A percentile compares a stretch with the other conserved stretches of the same genome.
Conservation (phyloP, 53 echinoderm and acorn worm species). For the Crossaster papposus region DNA sequence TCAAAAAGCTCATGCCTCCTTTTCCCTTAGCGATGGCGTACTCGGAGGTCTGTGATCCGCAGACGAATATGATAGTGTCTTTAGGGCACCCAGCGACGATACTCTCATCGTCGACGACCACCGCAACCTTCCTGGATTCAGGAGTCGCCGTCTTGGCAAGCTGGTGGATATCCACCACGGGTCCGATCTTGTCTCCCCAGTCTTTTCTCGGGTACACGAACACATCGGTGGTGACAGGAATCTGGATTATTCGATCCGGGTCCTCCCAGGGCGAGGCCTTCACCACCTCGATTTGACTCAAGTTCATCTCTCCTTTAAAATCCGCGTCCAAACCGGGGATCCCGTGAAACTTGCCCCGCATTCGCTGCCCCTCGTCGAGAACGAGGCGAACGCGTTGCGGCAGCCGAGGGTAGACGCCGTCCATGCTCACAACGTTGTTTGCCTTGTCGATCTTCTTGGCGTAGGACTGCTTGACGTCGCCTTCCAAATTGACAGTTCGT, state of each 20-base stretch:
- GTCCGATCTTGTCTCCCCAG: conserved; percentile 36
- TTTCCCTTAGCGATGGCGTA: conserved; percentile 18
- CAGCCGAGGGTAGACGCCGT: conserved; percentile 27
- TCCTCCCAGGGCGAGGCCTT: conserved; percentile 42
- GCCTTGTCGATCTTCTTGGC: conserved; percentile 28
- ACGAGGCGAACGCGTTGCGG: conserved; percentile 54
- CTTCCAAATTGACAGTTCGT: neutral
- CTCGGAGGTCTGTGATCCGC: neutral
- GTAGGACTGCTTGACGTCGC: conserved; percentile 13
- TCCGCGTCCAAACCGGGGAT: conserved; percentile 43
- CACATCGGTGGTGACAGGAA: conserved; percentile 24
- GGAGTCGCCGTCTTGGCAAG: conserved; percentile 5
- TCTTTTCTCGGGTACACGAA: conserved; percentile 33
- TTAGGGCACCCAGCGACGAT: conserved; percentile 38
- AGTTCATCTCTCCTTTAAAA: conserved; percentile 20
- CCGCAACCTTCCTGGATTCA: neutral
- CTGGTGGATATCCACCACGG: conserved; percentile 26
- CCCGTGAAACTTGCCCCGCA: conserved; percentile 33
- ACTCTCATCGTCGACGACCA: conserved; percentile 35
- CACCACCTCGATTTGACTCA: conserved; percentile 48
- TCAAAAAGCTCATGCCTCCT: neutral
- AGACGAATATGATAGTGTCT: conserved; percentile 10
- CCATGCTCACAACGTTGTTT: neutral
- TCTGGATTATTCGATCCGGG: conserved; percentile 4
- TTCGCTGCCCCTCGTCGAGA: conserved; percentile 19